A percentile compares a stretch with the other conserved stretches of the same genome.
Evolutionary conservation across 2,113 vertebrate species (phyloP).

Genomic region (Kobus ellipsiprymnus): DNA sequence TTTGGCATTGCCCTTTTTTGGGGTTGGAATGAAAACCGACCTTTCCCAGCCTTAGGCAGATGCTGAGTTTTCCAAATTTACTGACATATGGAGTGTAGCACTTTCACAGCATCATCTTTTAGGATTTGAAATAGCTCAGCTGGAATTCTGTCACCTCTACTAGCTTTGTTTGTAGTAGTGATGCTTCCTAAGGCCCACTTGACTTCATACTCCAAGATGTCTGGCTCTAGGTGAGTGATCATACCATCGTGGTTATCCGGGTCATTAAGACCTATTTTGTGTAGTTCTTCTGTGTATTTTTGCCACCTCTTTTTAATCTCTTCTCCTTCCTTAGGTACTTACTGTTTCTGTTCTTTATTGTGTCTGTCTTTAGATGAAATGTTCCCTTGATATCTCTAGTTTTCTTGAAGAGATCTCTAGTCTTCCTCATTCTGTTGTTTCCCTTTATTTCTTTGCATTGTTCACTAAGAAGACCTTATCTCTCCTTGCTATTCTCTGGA

Average conservation of each 20-base stretch:
- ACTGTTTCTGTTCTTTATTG: not conserved
- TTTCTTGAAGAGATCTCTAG: not conserved
- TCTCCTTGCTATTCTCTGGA: not conserved
- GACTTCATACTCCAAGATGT: not conserved
- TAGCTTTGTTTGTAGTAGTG: not conserved
- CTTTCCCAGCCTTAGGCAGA: not conserved
- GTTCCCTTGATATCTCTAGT: not conserved
- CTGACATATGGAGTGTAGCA: not conserved
- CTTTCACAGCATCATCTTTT: not conserved
- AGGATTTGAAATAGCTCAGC: not conserved
- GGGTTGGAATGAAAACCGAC: not conserved
- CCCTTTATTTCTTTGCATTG: not conserved
- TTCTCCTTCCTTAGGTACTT: not conserved
- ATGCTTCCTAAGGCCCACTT: not conserved
- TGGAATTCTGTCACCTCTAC: not conserved
- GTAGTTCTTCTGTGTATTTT: not conserved
- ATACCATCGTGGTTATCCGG: not conserved
- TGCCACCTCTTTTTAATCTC: not conserved
- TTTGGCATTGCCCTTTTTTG: not conserved
- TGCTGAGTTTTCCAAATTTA: not conserved
- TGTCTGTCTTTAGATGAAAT: not conserved
- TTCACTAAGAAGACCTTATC: not conserved
- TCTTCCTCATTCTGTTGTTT: not conserved
- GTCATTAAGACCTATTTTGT: not conserved
- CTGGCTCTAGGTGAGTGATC: not conserved